Conservation (phyloP, 2,113 vertebrate species). For the Spea bombifrons region DNA sequence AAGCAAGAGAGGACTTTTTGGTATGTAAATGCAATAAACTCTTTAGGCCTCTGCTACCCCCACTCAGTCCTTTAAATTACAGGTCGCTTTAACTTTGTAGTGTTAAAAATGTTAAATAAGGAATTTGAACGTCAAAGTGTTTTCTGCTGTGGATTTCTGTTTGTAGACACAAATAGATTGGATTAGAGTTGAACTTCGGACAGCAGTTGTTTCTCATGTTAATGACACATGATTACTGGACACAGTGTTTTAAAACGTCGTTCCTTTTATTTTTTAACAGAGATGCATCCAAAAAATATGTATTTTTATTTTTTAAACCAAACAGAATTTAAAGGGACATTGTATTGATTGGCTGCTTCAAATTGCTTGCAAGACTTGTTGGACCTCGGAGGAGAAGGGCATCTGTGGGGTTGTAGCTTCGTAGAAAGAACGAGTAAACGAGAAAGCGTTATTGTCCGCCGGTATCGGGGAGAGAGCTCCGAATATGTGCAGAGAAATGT, state of each 20-base stretch:
- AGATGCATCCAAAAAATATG: too few species aligned
- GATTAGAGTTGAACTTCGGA: slow-evolving; percentile 52
- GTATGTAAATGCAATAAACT: slow-evolving; percentile 57
- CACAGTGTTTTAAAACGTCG: slow-evolving; percentile 13
- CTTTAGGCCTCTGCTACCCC: slow-evolving; percentile 45
- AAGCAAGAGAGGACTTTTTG: slow-evolving; percentile 53
- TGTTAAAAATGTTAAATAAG: slow-evolving; percentile 55
- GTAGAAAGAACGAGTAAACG: too few species aligned
- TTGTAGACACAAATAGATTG: slow-evolving; percentile 39
- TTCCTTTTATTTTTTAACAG: background rate
- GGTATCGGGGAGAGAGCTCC: too few species aligned
- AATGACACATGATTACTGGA: slow-evolving; percentile 1
- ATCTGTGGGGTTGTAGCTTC: too few species aligned
- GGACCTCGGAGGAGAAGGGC: too few species aligned
- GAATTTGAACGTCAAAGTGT: slow-evolving; percentile 35
- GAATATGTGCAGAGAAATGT: too few species aligned
- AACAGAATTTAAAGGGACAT: too few species aligned
- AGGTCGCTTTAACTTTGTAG: slow-evolving; percentile 50
- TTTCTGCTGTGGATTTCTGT: slow-evolving; percentile 14
- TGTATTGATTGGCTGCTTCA: too few species aligned
- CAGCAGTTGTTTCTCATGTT: slow-evolving; percentile 30
- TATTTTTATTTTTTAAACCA: too few species aligned
- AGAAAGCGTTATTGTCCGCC: too few species aligned
- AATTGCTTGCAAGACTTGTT: too few species aligned
- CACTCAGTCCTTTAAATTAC: slow-evolving; percentile 49